Evolutionary conservation across 1,140 invertebrate genomes (phyloP).

Genomic region (Macrobrachium rosenbergii): DNA sequence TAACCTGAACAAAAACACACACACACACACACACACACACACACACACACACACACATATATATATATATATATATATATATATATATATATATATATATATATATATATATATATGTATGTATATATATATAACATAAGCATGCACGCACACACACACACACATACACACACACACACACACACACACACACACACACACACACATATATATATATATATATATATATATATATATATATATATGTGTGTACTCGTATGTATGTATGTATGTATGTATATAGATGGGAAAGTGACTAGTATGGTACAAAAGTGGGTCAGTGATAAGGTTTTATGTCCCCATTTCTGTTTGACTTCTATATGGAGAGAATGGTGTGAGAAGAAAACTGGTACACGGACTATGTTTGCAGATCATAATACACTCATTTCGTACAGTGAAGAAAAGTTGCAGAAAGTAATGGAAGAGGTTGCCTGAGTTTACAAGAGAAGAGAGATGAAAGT

Average conservation of each 20-base stretch:
- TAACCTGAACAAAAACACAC: not conserved
- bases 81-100: constrained; percentile 33
- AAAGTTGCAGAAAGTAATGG: too few species aligned
- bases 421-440: too few species aligned
- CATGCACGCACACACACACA: too few species aligned
- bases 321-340: too few species aligned
- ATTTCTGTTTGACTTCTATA: too few species aligned
- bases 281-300: too few species aligned
- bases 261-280: not conserved
- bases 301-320: not conserved
- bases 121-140: not conserved
- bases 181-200: not conserved
- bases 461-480: too few species aligned
- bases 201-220: constrained; percentile 10
- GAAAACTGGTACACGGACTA: too few species aligned
- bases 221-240: constrained; percentile 4
- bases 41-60: not conserved
- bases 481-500: too few species aligned
- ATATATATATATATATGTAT: constrained; percentile 25
- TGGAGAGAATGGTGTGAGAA: too few species aligned
- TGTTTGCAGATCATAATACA: too few species aligned
- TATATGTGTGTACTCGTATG: constrained; percentile 9
- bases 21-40: too few species aligned
- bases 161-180: not conserved
- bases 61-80: constrained; percentile 30